A percentile compares a stretch with the other conserved stretches of the same genome.
Conservation (phyloP, 23 tunicate species). For the Corella eumyota region DNA sequence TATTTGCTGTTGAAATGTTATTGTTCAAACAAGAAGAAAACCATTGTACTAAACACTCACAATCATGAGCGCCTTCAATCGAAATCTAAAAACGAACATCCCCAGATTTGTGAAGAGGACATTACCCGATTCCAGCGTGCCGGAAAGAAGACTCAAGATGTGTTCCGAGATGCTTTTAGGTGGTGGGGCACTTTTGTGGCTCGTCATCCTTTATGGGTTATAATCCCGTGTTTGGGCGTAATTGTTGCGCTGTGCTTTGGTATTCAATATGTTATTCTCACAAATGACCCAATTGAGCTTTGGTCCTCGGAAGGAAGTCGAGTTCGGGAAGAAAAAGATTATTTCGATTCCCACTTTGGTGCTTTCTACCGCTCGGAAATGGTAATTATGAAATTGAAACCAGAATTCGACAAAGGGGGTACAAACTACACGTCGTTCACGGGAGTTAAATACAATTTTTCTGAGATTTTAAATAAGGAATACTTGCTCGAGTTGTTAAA, state of each 20-base stretch:
- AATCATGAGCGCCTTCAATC: background rate
- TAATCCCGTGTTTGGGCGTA: constrained; percentile 24
- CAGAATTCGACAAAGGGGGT: constrained; percentile 20
- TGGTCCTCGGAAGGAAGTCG: constrained; percentile 82
- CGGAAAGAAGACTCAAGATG: constrained; percentile 15
- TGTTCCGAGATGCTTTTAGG: constrained; percentile 14
- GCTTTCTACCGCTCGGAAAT: constrained; percentile 82
- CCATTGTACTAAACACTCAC: background rate
- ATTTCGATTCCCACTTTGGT: constrained; percentile 73
- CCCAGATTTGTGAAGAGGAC: too few species aligned
- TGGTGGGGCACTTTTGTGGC: constrained; percentile 84
- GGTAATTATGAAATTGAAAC: constrained; percentile 64
- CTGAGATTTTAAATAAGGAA: constrained; percentile 42
- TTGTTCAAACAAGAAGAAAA: constrained; percentile 1
- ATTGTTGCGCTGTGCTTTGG: constrained; percentile 58
- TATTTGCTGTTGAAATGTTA: constrained; percentile 12
- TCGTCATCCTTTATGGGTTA: constrained; percentile 35
- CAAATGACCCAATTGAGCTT: constrained; percentile 93
- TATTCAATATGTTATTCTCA: constrained; percentile 38
- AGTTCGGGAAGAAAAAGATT: constrained; percentile 72
- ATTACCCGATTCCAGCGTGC: background rate
- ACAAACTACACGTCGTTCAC: constrained; percentile 41
- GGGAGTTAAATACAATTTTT: constrained; percentile 36
- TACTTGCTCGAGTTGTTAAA: constrained; percentile 45
- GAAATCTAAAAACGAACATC: background rate